Evolutionary conservation across 2,113 vertebrate species (phyloP).

Genomic region (Kryptolebias marmoratus): DNA sequence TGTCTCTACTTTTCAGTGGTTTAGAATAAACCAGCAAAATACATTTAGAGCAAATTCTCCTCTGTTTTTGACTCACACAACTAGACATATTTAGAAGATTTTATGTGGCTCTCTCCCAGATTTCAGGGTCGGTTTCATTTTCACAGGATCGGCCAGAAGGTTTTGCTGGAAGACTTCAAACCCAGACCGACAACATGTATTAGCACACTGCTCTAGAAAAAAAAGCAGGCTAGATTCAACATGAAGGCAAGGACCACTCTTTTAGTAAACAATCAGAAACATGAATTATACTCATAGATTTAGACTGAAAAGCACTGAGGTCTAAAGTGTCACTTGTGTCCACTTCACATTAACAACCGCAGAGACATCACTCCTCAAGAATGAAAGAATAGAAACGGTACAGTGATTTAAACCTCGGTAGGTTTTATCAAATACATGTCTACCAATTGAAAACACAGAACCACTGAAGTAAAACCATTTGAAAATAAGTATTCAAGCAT

Average conservation of each 20-base stretch:
- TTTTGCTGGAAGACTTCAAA: conserved; percentile 81
- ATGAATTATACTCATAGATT: too few relatives aligned
- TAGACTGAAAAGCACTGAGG: too few relatives aligned
- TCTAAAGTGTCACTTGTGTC: conserved; percentile 74
- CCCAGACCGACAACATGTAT: conserved; percentile 80
- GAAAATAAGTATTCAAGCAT: too few relatives aligned
- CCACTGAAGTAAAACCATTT: too few relatives aligned
- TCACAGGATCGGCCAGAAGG: conserved; percentile 76
- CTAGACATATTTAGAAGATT: too few relatives aligned
- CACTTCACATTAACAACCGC: conserved; percentile 79
- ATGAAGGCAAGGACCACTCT: conserved; percentile 80
- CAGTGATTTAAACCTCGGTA: neutral
- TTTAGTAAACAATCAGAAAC: conserved; percentile 19
- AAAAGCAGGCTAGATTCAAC: conserved; percentile 73
- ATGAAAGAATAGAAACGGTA: neutral
- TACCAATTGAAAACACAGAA: neutral
- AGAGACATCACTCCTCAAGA: conserved; percentile 76
- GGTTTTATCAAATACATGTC: neutral
- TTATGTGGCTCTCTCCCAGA: conserved; percentile 78
- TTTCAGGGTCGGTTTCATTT: conserved; percentile 81
- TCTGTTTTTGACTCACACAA: too few relatives aligned
- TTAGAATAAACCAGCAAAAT: too few relatives aligned
- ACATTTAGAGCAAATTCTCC: too few relatives aligned
- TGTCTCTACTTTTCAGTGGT: too few relatives aligned
- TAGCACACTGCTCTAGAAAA: conserved; percentile 77